These are phyloP conservation scores for Drosophila limbata DNA, from an alignment of 2,888 invertebrate genomes.

Conservation along the genomic window DNA sequence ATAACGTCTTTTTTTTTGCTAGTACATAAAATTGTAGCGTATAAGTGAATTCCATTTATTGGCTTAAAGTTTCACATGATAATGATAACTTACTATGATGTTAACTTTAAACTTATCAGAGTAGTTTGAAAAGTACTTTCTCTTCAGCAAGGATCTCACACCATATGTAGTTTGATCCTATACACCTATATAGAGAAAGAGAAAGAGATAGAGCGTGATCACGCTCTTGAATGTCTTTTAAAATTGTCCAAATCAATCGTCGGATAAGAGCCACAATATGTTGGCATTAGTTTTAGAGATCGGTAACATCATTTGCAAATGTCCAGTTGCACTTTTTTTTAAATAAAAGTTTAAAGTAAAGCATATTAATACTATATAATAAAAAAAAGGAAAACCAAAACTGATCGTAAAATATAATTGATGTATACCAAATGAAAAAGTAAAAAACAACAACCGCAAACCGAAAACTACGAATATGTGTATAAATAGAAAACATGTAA, in stretches of 20 bases:
- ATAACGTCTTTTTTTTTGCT: conserved; percentile 63
- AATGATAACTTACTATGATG: conserved; percentile 11
- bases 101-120: neutral
- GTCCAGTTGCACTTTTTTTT: conserved; percentile 56
- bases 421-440: conserved; percentile 61
- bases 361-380: conserved; percentile 28
- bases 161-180: neutral
- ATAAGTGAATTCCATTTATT: conserved; percentile 49
- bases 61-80: conserved; percentile 31
- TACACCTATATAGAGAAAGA: neutral
- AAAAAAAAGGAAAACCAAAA: conserved; percentile 24
- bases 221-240: conserved; percentile 21
- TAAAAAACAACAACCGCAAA: conserved; percentile 25
- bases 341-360: conserved; percentile 32
- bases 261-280: neutral
- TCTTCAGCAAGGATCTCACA: conserved; percentile 7
- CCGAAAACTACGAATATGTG: conserved; percentile 52
- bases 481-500: conserved; percentile 44
- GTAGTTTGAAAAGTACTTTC: neutral
- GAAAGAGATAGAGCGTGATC: neutral
- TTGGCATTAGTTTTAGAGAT: conserved; percentile 47
- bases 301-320: conserved; percentile 44
- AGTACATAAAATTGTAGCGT: conserved; percentile 54
- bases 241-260: conserved; percentile 23
- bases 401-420: conserved; percentile 60